Conservation (phyloP, 92 coral and sea anemone genomes). For the Palythoa grandis region DNA sequence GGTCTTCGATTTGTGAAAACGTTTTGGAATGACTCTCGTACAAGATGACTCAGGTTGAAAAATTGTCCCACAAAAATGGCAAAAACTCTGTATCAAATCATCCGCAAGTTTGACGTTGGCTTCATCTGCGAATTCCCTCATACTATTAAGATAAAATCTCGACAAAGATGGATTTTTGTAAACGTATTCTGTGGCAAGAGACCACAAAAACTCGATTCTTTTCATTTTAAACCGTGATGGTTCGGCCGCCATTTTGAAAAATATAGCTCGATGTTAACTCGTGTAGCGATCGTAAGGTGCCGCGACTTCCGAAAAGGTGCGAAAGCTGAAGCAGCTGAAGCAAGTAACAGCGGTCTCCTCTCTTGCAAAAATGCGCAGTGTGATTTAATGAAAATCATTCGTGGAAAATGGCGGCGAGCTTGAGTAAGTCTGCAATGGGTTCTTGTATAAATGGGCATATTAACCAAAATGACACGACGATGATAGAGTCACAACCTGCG, state of each 20-base stretch:
- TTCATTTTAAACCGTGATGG: background rate
- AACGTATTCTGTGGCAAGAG: conserved; percentile 67
- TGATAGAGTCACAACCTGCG: conserved; percentile 66
- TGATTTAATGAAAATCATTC: conserved; percentile 46
- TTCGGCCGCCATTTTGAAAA: conserved; percentile 52
- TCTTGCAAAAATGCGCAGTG: conserved; percentile 37
- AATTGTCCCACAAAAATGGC: conserved; percentile 61
- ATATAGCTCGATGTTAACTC: background rate
- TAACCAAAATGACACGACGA: conserved; percentile 72
- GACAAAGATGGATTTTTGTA: conserved; percentile 71
- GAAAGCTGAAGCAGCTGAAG: background rate
- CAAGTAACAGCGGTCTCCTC: conserved; percentile 45
- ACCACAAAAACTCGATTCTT: conserved; percentile 63
- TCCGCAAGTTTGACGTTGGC: background rate
- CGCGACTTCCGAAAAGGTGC: background rate
- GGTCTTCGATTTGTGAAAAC: conserved; percentile 27
- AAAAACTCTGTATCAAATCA: conserved; percentile 36
- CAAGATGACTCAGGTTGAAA: conserved; percentile 54
- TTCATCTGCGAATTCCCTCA: conserved; percentile 16
- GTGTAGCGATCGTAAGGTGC: background rate
- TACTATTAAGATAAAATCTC: conserved; percentile 58
- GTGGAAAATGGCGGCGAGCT: conserved; percentile 98
- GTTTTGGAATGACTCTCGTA: conserved; percentile 61
- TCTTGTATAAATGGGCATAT: conserved; percentile 94
- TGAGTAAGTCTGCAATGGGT: conserved; percentile 91